Conservation (phyloP, 1,140 invertebrate species). For the Pseudoatta argentina region DNA sequence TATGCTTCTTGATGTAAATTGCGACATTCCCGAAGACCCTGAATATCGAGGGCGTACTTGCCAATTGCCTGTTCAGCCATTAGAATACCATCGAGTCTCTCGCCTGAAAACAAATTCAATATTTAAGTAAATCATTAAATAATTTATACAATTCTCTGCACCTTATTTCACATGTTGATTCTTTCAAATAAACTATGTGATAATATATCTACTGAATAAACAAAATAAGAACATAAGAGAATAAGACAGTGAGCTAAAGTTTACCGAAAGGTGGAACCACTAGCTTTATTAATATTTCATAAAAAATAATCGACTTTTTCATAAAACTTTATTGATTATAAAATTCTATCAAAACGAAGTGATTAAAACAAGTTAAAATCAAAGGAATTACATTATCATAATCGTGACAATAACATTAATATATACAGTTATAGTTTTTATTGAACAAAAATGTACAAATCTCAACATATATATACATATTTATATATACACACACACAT, state of each 20-base stretch:
- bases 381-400: background rate
- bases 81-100: slow-evolving; percentile 89
- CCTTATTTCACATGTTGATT: background rate
- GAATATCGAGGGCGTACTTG: slow-evolving; percentile 88
- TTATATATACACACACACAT: background rate
- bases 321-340: no score
- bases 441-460: slow-evolving; percentile 71
- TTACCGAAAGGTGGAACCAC: no score
- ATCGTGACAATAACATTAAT: slow-evolving; percentile 26
- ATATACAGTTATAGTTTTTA: slow-evolving; percentile 61
- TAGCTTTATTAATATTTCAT: slow-evolving; percentile 1
- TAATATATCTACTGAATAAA: no score
- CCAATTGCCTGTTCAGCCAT: slow-evolving; percentile 85
- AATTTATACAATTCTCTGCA: background rate
- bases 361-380: background rate
- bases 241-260: no score
- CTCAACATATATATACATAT: slow-evolving; percentile 44
- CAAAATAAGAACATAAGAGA: no score
- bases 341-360: background rate
- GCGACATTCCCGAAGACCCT: slow-evolving; percentile 86
- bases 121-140: background rate
- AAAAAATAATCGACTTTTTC: background rate
- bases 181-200: background rate
- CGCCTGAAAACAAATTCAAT: slow-evolving; percentile 85
- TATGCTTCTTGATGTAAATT: slow-evolving; percentile 68